Evolutionary conservation across 2,888 invertebrate species (phyloP).

Genomic region (Glyphotaelius pellucidus): DNA sequence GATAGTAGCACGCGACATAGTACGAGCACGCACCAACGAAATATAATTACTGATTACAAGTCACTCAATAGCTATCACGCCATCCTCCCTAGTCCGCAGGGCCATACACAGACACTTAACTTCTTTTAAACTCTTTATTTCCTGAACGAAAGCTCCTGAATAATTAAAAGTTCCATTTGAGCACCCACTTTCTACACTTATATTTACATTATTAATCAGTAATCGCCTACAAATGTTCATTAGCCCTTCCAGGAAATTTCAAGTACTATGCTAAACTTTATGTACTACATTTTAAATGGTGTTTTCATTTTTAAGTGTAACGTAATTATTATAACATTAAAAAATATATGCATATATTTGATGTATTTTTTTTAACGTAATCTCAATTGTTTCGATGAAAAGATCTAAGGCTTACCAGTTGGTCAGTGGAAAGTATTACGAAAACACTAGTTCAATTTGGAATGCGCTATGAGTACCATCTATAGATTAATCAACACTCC

Average conservation of each 20-base stretch:
- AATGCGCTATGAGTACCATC: no score
- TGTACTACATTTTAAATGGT: background rate
- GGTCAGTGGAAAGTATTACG: no score
- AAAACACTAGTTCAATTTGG: no score
- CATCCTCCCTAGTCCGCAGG: background rate
- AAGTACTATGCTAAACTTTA: background rate
- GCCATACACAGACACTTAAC: background rate
- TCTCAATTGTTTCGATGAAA: no score
- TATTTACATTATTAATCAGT: background rate
- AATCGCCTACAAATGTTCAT: background rate
- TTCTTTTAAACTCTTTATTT: background rate
- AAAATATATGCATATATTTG: no score
- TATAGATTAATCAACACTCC: no score
- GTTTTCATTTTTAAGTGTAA: background rate
- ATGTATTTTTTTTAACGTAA: no score
- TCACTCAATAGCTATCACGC: conserved; percentile 28
- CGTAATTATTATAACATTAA: no score
- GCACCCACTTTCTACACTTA: background rate
- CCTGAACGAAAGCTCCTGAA: conserved; percentile 7
- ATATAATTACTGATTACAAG: conserved; percentile 57
- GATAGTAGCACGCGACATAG: conserved; percentile 49
- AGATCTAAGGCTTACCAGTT: no score
- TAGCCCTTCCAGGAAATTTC: background rate
- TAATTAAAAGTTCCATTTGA: conserved; percentile 19
- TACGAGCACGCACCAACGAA: conserved; percentile 51